phyloP scores from a whole-genome alignment of 2,888 invertebrate species.

The Bhutanitis thaidina region DNA sequence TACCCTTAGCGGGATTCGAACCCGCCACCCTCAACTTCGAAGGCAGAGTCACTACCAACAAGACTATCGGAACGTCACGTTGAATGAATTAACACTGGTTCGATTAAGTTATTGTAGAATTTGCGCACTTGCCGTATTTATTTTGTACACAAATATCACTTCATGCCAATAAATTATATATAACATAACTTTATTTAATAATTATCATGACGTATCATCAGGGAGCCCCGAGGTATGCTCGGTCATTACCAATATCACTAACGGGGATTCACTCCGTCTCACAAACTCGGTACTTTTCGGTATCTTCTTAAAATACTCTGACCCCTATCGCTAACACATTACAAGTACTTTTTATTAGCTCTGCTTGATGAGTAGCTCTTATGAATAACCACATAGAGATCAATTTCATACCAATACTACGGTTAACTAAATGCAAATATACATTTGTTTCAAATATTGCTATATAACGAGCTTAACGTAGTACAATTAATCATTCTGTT shows the following conservation, averaged over 20 bases:
- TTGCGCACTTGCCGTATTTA: too few relatives aligned
- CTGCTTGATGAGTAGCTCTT: neutral
- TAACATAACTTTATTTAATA: too few relatives aligned
- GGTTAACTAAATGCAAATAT: conserved; percentile 12
- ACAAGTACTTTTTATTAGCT: neutral
- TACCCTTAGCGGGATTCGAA: too few relatives aligned
- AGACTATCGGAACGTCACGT: too few relatives aligned
- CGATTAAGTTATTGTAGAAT: too few relatives aligned
- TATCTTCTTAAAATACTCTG: neutral
- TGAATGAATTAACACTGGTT: too few relatives aligned
- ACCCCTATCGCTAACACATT: conserved; percentile 5
- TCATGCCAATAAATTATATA: too few relatives aligned
- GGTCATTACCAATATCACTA: neutral
- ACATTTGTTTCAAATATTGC: neutral
- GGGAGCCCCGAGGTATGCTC: too few relatives aligned
- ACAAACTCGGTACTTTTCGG: conserved; percentile 8
- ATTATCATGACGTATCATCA: too few relatives aligned
- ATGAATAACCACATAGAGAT: neutral
- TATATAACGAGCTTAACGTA: conserved; percentile 1
- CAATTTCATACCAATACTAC: neutral
- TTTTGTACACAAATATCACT: too few relatives aligned
- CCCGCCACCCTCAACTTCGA: too few relatives aligned
- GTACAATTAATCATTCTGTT: neutral
- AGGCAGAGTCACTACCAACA: too few relatives aligned
- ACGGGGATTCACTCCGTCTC: conserved; percentile 21